Evolutionary conservation across 1,140 invertebrate genomes (phyloP), one percentile per base, ranked within the genome.

Genomic region (Oncopodura yosiiana): DNA sequence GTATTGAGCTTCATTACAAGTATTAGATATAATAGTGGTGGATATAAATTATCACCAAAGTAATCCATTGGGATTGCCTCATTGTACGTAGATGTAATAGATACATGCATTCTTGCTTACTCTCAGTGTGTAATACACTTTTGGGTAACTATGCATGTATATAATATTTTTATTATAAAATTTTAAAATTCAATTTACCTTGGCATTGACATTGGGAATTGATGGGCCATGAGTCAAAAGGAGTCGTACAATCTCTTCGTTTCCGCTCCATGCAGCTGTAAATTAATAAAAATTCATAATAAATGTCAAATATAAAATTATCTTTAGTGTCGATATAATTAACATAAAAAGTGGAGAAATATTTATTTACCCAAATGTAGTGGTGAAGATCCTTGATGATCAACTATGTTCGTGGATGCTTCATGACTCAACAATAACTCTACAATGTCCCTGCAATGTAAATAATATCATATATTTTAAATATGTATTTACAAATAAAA

Each of bases 341-440:
- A 42, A 16, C 11, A 16, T n/a, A 12, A 16, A 6, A 34, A 9
- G 32, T 34, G n/a, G n/a, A 34, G 19, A 21, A 21, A 42, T 12
- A n/a, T 42, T 12, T 12, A 42, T 19, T n/a, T 16, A 42, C 52
- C 87, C 68, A 94, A 73, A 71, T 93, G 89, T 37, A 93, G 73
- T 9, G 90, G 85, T 3, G 84, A 86, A 38, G 87, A 91, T 14
- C 89, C 89, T 67, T 87, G 82, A 38, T 77, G 76, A 67, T 92
- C 89, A 30, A 83, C 78, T 30, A 87, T 78, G 70, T 93, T 93
- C 26, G 87, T 83, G 2, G 86, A 89, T 2, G 92, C 92, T 67
- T 94, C 92, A 67, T 88, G 81, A 42, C 82, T 80, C 46, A 95
- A 73, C 41, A 97, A 73, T 16, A 92, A 70, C 56, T 80, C 77